Evolutionary conservation across 2,113 vertebrate species (phyloP), one percentile per base, ranked within the genome.

Genomic region (Alligator sinensis): DNA sequence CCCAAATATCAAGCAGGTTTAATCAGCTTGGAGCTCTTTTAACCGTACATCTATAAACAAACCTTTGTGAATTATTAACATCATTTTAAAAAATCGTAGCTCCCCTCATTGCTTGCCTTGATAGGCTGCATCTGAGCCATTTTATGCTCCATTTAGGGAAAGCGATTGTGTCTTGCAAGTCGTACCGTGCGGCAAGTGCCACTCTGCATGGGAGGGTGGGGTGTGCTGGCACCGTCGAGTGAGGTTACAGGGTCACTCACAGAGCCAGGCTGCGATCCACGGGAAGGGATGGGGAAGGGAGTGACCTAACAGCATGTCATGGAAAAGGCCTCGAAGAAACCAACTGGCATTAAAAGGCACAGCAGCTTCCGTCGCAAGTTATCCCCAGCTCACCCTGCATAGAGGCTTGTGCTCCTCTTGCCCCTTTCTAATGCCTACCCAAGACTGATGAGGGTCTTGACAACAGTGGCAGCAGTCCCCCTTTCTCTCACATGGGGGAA

Each of bases 11-110:
- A 91, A 96, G n/a, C 93, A 90, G 61, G 89, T 86, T 96, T 95
- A 91, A 96, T 93, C 86, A 96, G 97, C 88, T 97, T 96, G 89
- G 91, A 91, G 83, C 82, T 19, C 88, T 64, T 96, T 88, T 94
- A 92, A 22, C 76, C 87, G 91, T 68, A 60, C 68, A 21, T 94
- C 82, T 64, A 54, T 91, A 82, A 47, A 38, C 1, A 2, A 90
- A 74, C 68, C 80, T 97, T 96, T 95, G 87, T 93, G 80, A 90
- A 87, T 54, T 89, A 82, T 88, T 88, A 94, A 96, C 92, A 92
- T 84, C 92, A 61, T 74, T 3, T 55, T 76, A 57, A 78, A 88
- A 77, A 82, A 28, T 19, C 57, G 82, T 82, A 38, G 17, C 84
- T 27, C 85, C 83, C 81, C 30, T 83, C 76, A 24, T 47, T 74